Evolutionary conservation across 2,113 vertebrate species (phyloP).

Genomic region (Geococcyx californianus): DNA sequence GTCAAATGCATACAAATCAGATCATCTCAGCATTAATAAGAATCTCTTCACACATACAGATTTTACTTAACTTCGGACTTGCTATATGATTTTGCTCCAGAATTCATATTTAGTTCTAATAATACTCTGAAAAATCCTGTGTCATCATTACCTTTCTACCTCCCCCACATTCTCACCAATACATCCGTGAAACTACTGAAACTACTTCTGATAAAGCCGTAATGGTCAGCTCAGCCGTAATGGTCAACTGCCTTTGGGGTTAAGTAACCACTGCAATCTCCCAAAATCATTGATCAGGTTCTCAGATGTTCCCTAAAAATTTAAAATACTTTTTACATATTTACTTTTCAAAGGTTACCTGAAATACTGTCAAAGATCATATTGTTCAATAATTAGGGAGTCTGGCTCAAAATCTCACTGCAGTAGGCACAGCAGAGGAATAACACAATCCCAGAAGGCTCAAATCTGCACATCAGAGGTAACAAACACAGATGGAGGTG

Average conservation of each 20-base stretch:
- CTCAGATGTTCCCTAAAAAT: background rate
- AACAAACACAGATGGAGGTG: constrained; percentile 12
- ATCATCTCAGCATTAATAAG: background rate
- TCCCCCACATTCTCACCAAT: rapidly evolving
- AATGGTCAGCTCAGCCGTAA: background rate
- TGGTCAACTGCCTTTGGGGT: background rate
- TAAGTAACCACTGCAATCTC: background rate
- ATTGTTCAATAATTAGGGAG: background rate
- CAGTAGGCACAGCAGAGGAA: background rate
- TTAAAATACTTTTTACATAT: background rate
- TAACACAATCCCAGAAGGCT: background rate
- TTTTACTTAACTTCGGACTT: background rate
- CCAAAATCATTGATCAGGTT: background rate
- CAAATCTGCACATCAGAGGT: constrained; percentile 8
- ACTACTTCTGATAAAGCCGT: background rate
- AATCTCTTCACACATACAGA: background rate
- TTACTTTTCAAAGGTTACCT: background rate
- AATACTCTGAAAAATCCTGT: background rate
- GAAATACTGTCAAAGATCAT: background rate
- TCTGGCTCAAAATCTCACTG: background rate
- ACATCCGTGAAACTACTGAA: background rate
- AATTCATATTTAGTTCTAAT: background rate
- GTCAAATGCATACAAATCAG: background rate
- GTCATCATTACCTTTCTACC: background rate
- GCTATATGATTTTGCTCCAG: background rate